Conservation (phyloP, 2,113 vertebrate genomes). For the Colinus virginianus region DNA sequence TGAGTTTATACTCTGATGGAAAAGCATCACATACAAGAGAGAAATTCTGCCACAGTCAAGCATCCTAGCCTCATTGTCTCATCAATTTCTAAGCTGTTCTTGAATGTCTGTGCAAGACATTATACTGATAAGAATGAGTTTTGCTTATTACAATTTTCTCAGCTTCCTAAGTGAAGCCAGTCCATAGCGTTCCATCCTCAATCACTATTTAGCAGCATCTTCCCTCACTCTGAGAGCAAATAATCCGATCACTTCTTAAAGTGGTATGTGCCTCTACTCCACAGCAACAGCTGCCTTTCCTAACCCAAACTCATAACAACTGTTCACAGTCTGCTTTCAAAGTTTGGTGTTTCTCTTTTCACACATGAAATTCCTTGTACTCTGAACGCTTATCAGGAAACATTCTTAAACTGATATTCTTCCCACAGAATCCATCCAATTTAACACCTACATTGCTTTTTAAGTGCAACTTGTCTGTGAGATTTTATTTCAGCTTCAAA, state of each 20-base stretch:
- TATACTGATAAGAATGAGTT: not conserved
- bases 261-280: not conserved
- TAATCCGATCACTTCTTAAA: not conserved
- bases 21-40: not conserved
- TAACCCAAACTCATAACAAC: not conserved
- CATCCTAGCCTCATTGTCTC: conserved; percentile 2
- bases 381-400: not conserved
- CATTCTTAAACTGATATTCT: not conserved
- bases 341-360: not conserved
- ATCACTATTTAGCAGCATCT: not conserved
- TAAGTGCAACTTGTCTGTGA: not conserved
- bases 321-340: not conserved
- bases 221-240: not conserved
- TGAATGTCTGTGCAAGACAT: not conserved
- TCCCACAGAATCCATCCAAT: not conserved
- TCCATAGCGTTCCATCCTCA: not conserved
- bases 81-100: not conserved
- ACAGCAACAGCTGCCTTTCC: not conserved
- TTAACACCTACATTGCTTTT: not conserved
- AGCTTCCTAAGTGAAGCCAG: conserved; percentile 11
- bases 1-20: not conserved
- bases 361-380: not conserved
- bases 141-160: not conserved
- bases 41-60: not conserved
- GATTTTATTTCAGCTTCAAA: not conserved